Percentiles rank a stretch among this genome's conserved stretches.
Conservation (phyloP, 2,888 invertebrate genomes). For the Nomada hirtipes region DNA sequence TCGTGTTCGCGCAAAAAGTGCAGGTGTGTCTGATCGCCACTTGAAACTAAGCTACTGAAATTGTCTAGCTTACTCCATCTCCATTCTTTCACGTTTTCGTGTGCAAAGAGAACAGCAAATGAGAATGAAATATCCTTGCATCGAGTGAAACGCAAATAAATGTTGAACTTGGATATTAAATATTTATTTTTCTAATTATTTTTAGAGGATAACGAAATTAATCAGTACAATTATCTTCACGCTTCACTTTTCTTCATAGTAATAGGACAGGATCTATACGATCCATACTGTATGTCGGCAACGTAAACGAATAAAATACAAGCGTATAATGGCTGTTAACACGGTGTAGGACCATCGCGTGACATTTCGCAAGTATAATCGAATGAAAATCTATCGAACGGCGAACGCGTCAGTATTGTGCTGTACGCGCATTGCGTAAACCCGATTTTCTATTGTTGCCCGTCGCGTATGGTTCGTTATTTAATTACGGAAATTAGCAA, state of each 20-base stretch:
- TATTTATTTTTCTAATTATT: too few relatives aligned
- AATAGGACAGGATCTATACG: not conserved
- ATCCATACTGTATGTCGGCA: conserved; percentile 1
- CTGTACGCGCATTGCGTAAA: conserved; percentile 2
- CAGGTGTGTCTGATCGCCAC: too few relatives aligned
- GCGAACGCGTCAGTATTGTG: not conserved
- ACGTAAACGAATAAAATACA: not conserved
- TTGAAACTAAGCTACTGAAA: too few relatives aligned
- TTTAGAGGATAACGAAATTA: too few relatives aligned
- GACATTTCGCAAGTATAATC: conserved; percentile 32
- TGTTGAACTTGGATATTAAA: too few relatives aligned
- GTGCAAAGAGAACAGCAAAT: too few relatives aligned
- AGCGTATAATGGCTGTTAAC: not conserved
- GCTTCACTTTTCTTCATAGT: too few relatives aligned
- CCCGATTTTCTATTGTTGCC: conserved; percentile 31
- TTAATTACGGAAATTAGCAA: conserved; percentile 44
- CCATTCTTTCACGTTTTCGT: too few relatives aligned
- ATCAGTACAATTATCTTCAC: too few relatives aligned
- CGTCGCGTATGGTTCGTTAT: conserved; percentile 28
- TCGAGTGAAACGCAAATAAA: too few relatives aligned
- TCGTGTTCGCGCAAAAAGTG: not conserved
- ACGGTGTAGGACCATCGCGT: not conserved
- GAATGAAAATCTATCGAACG: conserved; percentile 17
- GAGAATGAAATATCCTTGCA: too few relatives aligned
- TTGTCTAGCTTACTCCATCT: too few relatives aligned